Evolutionary conservation across 64 coral and sea anemone genomes (phyloP).

Genomic region (Dendronephthya gigantea): DNA sequence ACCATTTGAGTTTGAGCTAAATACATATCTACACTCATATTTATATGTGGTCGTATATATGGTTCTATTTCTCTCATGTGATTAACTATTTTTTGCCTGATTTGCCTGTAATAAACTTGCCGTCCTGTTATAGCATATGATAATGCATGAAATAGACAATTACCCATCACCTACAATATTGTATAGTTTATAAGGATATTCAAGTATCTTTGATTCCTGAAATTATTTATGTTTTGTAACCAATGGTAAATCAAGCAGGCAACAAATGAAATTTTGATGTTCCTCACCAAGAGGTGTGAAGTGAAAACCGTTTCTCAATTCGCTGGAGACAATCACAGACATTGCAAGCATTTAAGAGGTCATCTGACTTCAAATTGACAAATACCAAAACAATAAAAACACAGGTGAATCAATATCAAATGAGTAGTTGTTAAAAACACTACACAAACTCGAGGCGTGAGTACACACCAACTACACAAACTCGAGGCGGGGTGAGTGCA

Average conservation of each 20-base stretch:
- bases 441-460: not conserved
- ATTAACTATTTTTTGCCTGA: not conserved
- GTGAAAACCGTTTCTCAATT: not conserved
- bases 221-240: not conserved
- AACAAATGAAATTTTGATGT: not conserved
- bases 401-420: not conserved
- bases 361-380: not conserved
- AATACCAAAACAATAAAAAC: not conserved
- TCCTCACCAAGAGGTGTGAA: not conserved
- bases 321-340: not conserved
- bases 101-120: not conserved
- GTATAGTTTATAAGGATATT: not conserved
- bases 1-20: not conserved
- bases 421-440: not conserved
- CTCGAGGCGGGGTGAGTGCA: not conserved
- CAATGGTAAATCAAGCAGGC: not conserved
- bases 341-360: not conserved
- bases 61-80: not conserved
- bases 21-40: not conserved
- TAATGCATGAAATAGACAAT: not conserved
- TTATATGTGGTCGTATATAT: not conserved
- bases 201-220: not conserved
- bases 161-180: not conserved
- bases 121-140: not conserved
- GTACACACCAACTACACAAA: not conserved